Percentiles rank a stretch among this genome's conserved stretches.
Evolutionary conservation across 2,797 vertebrate species (phyloP).

Genomic region (Podarcis lilfordi): DNA sequence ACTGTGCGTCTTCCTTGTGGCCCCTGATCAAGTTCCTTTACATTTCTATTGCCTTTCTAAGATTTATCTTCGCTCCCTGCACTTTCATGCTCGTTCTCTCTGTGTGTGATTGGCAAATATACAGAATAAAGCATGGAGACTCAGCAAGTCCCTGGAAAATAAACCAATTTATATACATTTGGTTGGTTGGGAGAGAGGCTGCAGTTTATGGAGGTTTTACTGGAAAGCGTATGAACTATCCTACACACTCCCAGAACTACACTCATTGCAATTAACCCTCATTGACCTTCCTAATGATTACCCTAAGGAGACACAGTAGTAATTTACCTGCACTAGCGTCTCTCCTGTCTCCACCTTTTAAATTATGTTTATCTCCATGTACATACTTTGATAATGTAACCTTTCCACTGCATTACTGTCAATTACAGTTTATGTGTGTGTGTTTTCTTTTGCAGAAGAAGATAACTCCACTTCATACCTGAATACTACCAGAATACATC

Average conservation of each 20-base stretch:
- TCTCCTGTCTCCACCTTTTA: background rate
- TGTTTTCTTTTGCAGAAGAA: conserved; percentile 68
- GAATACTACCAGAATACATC: conserved; percentile 65
- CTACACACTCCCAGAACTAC: background rate
- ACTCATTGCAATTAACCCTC: background rate
- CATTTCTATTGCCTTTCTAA: background rate
- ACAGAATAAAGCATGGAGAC: background rate
- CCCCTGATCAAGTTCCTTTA: background rate
- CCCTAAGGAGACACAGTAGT: fast-evolving
- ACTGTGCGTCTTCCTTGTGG: background rate
- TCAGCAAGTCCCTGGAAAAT: background rate
- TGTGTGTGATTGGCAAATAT: no score
- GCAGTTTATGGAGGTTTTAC: background rate
- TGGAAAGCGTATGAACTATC: background rate
- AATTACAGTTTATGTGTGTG: background rate
- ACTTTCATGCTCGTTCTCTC: no score
- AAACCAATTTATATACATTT: background rate
- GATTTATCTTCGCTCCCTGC: background rate
- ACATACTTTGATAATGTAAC: background rate
- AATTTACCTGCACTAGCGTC: fast-evolving
- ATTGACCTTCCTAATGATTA: background rate
- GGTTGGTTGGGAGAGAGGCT: background rate
- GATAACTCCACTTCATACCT: conserved; percentile 62
- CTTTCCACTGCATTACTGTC: background rate
- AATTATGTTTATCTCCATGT: background rate